Base-by-base conservation (phyloP, 2,888 invertebrate genomes). In the Drosophila maculinotata region DNA sequence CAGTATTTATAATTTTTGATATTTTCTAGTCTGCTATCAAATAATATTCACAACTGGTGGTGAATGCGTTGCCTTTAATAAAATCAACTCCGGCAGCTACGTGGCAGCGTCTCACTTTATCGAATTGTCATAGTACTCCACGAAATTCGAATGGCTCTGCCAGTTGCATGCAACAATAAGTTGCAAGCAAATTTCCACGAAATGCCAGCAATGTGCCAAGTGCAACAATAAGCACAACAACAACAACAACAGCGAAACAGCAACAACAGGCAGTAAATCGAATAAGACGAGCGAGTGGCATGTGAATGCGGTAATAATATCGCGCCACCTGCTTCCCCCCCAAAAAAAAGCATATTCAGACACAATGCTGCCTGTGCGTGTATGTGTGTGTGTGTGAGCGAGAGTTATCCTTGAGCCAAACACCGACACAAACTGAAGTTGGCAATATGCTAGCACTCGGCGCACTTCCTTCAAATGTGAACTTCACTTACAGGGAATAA, bases 401-500 rank as follows among this genome's bases (percentile, higher is more conserved):
- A 41, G 31, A 15, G 35, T 31, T 72, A 58, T 71, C 52, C 60
- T 57, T 72, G 58, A 53, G 42, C 49, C 56, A 64, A 53, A 35
- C 54, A 39, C 23, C 38, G 53, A 47, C 49, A 38, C 36, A 41
- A 60, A 57, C 54, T 48, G 60, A 64, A 73, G 63, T 52, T 66
- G 51, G 56, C 69, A 75, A 72, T 72, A 69, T 54, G 75, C 62
- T 69, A 59, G 64, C 72, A 77, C 64, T 75, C 73, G 66, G 69
- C 63, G 72, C 69, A 60, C 78, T 68, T 57, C 53, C 66, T 54
- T 69, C 62, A 65, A 65, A 64, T 59, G 69, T 45, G 76, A 64
- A 63, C 74, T 76, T 72, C 77, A 76, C 77, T 77, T 66, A 73
- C 78, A 65, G 49, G 45, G 9, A 66, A 64, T 80, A 76, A 82